Conservation (phyloP, 2,797 vertebrate species). For the Eurystomus glaucurus region DNA sequence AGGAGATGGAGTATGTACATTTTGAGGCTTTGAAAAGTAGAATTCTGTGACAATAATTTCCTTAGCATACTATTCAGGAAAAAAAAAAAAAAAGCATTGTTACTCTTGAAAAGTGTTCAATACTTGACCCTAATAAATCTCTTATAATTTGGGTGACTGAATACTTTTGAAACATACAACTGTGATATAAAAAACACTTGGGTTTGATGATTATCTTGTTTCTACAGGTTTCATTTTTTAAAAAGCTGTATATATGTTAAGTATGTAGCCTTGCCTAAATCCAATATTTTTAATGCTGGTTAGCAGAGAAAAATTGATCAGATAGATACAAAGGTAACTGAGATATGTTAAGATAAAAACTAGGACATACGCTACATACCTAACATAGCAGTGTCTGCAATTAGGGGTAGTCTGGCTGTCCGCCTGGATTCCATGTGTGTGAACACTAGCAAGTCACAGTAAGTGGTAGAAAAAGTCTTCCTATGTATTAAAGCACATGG, state of each 20-base stretch:
- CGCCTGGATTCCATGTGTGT: background rate
- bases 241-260: background rate
- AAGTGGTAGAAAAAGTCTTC: background rate
- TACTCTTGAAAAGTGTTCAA: background rate
- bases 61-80: conserved; percentile 9
- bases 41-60: conserved; percentile 19
- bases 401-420: background rate
- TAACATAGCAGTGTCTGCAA: background rate
- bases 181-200: background rate
- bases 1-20: background rate
- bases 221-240: background rate
- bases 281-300: background rate
- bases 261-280: background rate
- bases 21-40: background rate
- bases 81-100: background rate
- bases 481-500: background rate
- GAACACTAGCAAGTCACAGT: background rate
- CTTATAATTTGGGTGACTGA: background rate
- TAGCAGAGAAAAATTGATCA: background rate
- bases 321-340: background rate
- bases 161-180: conserved; percentile 7
- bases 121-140: background rate
- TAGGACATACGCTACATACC: background rate
- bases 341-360: background rate
- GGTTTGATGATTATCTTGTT: background rate